Conservation (phyloP, 1,140 invertebrate species). For the Drosophila azteca region DNA sequence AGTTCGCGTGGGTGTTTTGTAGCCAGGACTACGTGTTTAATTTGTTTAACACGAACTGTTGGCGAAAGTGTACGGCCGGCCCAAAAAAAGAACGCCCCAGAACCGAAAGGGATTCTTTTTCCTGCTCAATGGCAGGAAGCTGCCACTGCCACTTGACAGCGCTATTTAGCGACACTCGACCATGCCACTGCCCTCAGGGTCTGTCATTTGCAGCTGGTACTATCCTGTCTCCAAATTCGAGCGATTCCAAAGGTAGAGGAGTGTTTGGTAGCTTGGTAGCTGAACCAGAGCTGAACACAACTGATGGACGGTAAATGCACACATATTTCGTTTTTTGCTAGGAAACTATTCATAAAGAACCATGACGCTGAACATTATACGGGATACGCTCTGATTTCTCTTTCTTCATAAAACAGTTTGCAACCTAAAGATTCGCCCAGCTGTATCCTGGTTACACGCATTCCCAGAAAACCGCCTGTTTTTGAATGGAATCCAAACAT, state of each 20-base stretch:
- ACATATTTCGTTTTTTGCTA: too few species aligned
- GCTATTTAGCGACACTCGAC: slow-evolving; percentile 13
- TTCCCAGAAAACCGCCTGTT: background rate
- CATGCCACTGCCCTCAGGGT: slow-evolving; percentile 13
- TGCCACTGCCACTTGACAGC: slow-evolving; percentile 33
- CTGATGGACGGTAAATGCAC: too few species aligned
- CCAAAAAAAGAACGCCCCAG: background rate
- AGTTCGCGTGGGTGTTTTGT: slow-evolving; percentile 5
- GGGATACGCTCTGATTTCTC: too few species aligned
- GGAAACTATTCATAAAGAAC: too few species aligned
- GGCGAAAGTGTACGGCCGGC: slow-evolving; percentile 15
- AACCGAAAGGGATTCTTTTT: slow-evolving; percentile 25
- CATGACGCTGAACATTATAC: too few species aligned
- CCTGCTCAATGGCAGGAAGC: slow-evolving; percentile 32
- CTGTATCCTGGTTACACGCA: too few species aligned
- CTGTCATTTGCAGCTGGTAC: slow-evolving; percentile 32
- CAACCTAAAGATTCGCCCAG: too few species aligned
- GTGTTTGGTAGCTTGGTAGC: too few species aligned
- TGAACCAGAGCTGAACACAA: too few species aligned
- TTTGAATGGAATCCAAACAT: background rate
- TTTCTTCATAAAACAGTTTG: too few species aligned
- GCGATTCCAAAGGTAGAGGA: too few species aligned
- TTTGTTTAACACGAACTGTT: slow-evolving; percentile 64
- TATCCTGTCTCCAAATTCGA: background rate
- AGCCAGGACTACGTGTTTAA: slow-evolving; percentile 60